Conservation (phyloP, 2,888 invertebrate genomes). For the Boloria selene region DNA sequence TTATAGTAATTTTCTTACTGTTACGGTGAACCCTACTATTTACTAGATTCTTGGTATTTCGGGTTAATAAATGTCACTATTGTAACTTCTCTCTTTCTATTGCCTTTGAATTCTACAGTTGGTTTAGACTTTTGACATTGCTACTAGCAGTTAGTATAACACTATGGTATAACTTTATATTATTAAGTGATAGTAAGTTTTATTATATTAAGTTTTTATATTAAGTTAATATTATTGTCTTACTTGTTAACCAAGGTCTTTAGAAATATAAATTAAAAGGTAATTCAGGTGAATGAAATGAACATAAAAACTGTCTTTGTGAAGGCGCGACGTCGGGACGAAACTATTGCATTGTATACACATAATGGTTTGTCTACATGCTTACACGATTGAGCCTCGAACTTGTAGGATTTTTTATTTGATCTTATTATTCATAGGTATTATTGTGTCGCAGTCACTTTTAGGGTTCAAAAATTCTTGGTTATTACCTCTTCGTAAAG, state of each 20-base stretch:
- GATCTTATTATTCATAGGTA: slow-evolving; percentile 78
- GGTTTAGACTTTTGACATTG: no score
- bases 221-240: no score
- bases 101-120: no score
- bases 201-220: not conserved
- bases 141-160: not conserved
- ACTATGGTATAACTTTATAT: not conserved
- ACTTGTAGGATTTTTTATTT: slow-evolving; percentile 62
- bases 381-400: slow-evolving; percentile 70
- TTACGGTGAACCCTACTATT: slow-evolving; percentile 11
- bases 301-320: slow-evolving; percentile 53
- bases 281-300: slow-evolving; percentile 59
- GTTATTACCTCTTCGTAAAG: not conserved
- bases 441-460: slow-evolving; percentile 58
- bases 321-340: slow-evolving; percentile 50
- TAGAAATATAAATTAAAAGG: slow-evolving; percentile 58
- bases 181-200: no score
- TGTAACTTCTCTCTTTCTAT: not conserved
- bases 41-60: slow-evolving; percentile 8
- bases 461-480: slow-evolving; percentile 35
- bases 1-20: slow-evolving; percentile 29
- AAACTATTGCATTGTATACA: slow-evolving; percentile 67
- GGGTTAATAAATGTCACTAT: slow-evolving; percentile 5
- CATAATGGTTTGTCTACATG: slow-evolving; percentile 77
- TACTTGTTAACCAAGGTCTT: slow-evolving; percentile 15